Evolutionary conservation across 1,140 invertebrate species (phyloP).

Genomic region (Caenorhabditis remanei): DNA sequence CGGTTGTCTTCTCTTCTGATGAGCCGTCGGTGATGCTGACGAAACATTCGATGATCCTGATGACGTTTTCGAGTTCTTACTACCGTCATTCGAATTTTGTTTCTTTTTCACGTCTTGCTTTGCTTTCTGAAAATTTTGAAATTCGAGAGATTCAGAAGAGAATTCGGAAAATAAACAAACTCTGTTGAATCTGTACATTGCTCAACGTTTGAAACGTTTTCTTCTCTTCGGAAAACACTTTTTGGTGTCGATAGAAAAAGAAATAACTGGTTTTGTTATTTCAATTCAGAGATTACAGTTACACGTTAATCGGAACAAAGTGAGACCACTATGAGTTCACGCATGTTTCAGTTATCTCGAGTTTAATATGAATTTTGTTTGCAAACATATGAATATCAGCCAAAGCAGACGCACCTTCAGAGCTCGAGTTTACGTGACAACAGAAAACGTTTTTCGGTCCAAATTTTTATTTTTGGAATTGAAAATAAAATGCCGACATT

Average conservation of each 20-base stretch:
- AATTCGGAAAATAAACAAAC: background rate
- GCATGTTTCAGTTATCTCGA: too few species aligned
- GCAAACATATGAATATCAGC: too few species aligned
- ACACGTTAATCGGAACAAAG: too few species aligned
- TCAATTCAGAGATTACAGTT: too few species aligned
- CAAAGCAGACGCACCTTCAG: too few species aligned
- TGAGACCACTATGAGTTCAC: too few species aligned
- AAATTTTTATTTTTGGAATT: too few species aligned
- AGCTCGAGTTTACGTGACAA: too few species aligned
- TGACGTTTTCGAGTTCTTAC: constrained; percentile 5
- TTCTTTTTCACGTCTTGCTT: constrained; percentile 36
- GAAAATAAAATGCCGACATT: too few species aligned
- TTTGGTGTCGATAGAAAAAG: constrained; percentile 2
- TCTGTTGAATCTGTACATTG: constrained; percentile 26
- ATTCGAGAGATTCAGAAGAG: background rate
- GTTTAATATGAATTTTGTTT: too few species aligned
- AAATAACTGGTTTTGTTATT: background rate
- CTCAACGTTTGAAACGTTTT: background rate
- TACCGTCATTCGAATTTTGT: background rate
- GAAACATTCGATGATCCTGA: background rate
- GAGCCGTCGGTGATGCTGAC: background rate
- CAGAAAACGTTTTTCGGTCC: too few species aligned
- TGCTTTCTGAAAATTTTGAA: constrained; percentile 12
- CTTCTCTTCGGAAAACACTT: background rate
- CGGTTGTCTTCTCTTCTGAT: background rate